phyloP scores from a whole-genome alignment of 2,888 invertebrate species.

The Allophyes oxyacanthae region DNA sequence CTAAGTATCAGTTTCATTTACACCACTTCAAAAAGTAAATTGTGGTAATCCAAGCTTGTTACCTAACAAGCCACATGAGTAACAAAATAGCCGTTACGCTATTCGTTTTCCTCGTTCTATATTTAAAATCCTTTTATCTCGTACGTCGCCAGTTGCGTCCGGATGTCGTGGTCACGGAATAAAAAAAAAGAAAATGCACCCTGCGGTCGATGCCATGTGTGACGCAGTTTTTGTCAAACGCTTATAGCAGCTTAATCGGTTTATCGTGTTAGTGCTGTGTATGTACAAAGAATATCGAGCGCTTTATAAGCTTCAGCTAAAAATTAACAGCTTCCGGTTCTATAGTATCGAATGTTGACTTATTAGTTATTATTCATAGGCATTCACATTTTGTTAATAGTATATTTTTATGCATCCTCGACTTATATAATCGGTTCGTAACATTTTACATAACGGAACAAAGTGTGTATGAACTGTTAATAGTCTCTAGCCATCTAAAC shows the following conservation, averaged over 20 bases:
- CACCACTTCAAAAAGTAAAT: constrained; percentile 32
- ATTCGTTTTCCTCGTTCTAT: constrained; percentile 75
- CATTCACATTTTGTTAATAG: constrained; percentile 11
- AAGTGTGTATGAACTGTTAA: constrained; percentile 10
- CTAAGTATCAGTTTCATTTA: constrained; percentile 15
- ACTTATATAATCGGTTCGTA: constrained; percentile 9
- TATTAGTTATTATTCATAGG: constrained; percentile 36
- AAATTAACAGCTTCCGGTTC: constrained; percentile 31
- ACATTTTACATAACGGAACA: constrained; percentile 23
- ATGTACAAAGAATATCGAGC: constrained; percentile 20
- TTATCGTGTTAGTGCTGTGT: constrained; percentile 40
- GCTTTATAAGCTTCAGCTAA: constrained; percentile 26
- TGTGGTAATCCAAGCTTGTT: constrained; percentile 25
- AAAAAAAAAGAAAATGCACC: constrained; percentile 65
- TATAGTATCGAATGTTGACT: constrained; percentile 19
- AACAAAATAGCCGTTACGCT: constrained; percentile 53
- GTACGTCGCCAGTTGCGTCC: constrained; percentile 55
- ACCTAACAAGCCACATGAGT: constrained; percentile 47
- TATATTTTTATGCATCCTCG: constrained; percentile 21
- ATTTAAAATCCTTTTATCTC: constrained; percentile 80
- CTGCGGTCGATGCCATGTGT: constrained; percentile 66
- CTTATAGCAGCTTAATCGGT: constrained; percentile 49
- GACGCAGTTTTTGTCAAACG: constrained; percentile 56
- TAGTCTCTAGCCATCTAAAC: constrained; percentile 6
- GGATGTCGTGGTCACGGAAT: constrained; percentile 57